Evolutionary conservation across 2,888 invertebrate genomes (phyloP).

Genomic region (Hybos culiciformis): DNA sequence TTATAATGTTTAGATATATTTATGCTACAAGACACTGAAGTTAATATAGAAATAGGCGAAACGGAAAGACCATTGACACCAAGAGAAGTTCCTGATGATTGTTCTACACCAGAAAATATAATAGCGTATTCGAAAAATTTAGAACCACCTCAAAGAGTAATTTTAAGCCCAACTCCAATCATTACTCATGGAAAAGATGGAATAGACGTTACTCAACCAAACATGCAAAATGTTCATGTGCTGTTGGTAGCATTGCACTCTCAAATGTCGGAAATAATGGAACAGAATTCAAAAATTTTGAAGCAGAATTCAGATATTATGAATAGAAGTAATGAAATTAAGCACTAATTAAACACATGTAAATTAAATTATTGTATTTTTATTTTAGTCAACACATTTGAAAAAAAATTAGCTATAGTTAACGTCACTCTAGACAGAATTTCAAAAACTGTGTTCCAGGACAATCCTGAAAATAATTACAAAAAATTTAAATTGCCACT

Average conservation of each 20-base stretch:
- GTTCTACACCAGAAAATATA: neutral
- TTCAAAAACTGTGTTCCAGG: neutral
- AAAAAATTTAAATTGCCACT: neutral
- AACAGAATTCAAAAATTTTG: neutral
- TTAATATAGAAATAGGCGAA: neutral
- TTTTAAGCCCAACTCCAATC: too few relatives aligned
- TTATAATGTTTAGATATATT: neutral
- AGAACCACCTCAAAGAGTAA: neutral
- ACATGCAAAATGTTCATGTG: neutral
- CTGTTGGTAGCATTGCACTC: neutral
- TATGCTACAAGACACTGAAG: neutral
- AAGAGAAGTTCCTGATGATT: neutral
- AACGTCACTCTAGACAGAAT: neutral
- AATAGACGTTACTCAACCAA: neutral
- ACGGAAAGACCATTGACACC: neutral
- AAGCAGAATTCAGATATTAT: neutral
- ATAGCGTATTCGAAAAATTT: neutral
- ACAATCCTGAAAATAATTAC: neutral
- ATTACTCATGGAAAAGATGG: neutral
- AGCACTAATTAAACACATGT: neutral
- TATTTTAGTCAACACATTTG: neutral
- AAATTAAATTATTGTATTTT: neutral
- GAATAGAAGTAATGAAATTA: neutral
- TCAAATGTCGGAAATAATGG: neutral
- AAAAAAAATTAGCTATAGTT: neutral